These are phyloP conservation scores for Chalcosyrphus nemorum DNA, from an alignment of 2,888 invertebrate genomes.

Conservation along the genomic window DNA sequence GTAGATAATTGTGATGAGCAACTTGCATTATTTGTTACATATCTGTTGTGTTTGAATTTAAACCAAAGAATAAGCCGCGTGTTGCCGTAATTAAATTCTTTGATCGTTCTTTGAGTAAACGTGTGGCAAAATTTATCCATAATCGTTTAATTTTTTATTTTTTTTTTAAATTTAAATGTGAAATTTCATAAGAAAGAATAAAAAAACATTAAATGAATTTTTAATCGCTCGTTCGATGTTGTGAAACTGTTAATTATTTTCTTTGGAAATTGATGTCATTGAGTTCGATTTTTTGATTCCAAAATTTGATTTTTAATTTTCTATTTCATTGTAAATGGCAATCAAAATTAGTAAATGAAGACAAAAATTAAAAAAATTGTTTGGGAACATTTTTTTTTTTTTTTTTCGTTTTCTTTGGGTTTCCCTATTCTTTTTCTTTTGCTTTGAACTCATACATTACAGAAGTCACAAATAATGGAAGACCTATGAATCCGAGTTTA, in stretches of 20 bases:
- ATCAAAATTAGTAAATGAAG: constrained; percentile 14
- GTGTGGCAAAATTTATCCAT: constrained; percentile 42
- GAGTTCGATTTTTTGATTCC: constrained; percentile 27
- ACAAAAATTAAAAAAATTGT: constrained; percentile 29
- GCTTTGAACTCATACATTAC: constrained; percentile 79
- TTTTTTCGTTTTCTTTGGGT: constrained; percentile 33
- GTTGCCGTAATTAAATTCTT: constrained; percentile 60
- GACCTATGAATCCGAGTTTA: constrained; percentile 87
- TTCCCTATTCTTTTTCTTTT: constrained; percentile 62
- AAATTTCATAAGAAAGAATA: constrained; percentile 14
- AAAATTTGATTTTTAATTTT: constrained; percentile 17
- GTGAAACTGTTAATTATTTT: constrained; percentile 50
- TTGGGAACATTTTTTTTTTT: constrained; percentile 52
- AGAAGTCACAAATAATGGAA: constrained; percentile 83
- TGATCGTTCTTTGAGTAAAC: constrained; percentile 40
- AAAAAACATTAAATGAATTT: constrained; percentile 9
- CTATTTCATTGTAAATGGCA: constrained; percentile 33
- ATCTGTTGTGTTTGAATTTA: constrained; percentile 81
- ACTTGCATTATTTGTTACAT: constrained; percentile 79
- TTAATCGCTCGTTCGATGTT: constrained; percentile 70
- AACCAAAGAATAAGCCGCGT: constrained; percentile 73
- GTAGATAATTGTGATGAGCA: constrained; percentile 72
- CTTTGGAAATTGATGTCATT: constrained; percentile 40
- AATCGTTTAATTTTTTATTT: constrained; percentile 14
- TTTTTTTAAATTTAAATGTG: constrained; percentile 1